Evolutionary conservation across 2,888 invertebrate species (phyloP).

Genomic region (Athrips mouffetella): DNA sequence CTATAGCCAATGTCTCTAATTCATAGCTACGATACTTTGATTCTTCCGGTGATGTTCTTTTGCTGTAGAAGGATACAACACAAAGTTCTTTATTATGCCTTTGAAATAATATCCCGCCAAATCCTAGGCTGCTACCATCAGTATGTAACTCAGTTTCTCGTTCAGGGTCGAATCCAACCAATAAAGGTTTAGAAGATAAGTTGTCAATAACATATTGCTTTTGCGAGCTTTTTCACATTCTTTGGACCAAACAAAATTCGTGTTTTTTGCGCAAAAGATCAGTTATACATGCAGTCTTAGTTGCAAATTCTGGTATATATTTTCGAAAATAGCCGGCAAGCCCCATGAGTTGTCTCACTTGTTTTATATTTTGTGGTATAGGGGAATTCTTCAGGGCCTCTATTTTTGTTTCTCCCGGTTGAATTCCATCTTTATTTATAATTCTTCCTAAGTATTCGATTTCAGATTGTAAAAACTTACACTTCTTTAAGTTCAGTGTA

Average conservation of each 20-base stretch:
- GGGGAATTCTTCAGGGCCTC: background rate
- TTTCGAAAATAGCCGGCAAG: background rate
- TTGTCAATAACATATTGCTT: background rate
- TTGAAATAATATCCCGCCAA: no score
- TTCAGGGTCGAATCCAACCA: background rate
- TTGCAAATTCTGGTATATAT: constrained; percentile 4
- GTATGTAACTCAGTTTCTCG: no score
- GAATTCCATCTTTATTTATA: no score
- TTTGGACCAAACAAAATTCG: background rate
- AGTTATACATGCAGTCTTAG: no score
- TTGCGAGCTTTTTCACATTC: background rate
- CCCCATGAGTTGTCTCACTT: constrained; percentile 10
- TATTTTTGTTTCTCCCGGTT: background rate
- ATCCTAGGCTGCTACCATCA: no score
- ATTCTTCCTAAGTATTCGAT: background rate
- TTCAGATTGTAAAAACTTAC: no score
- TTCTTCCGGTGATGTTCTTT: no score
- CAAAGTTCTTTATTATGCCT: no score
- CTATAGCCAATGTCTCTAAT: background rate
- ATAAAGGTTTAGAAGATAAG: background rate
- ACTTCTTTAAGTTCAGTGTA: background rate
- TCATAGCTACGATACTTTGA: background rate
- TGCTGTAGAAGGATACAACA: no score
- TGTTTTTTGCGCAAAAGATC: background rate
- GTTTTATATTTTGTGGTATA: background rate